Conservation (phyloP, 2,113 vertebrate species). For the Octodon degus region DNA sequence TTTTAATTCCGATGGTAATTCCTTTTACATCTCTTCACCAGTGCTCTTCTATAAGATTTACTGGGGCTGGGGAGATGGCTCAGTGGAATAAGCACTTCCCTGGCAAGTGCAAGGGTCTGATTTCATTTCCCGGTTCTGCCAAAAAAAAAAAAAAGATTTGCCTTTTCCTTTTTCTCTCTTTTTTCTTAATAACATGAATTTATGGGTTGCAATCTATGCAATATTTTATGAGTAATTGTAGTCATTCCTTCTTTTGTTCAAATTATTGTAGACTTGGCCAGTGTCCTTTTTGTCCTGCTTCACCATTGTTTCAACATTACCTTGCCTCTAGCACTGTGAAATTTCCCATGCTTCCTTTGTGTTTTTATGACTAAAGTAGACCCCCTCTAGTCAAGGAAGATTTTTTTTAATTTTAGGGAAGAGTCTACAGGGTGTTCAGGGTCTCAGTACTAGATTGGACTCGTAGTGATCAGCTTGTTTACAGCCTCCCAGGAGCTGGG, state of each 20-base stretch:
- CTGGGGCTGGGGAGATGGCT: too few relatives aligned
- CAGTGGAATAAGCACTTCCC: too few relatives aligned
- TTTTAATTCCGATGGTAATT: neutral
- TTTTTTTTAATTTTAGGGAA: too few relatives aligned
- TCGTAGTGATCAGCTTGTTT: too few relatives aligned
- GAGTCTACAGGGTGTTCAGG: too few relatives aligned
- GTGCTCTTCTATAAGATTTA: neutral
- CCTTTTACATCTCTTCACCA: neutral
- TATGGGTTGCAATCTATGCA: neutral
- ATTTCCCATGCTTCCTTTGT: neutral
- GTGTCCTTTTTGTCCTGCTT: neutral
- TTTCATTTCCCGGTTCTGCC: too few relatives aligned
- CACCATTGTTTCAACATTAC: neutral
- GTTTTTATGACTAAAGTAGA: neutral
- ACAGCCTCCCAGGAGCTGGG: too few relatives aligned
- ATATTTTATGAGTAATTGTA: constrained; percentile 21
- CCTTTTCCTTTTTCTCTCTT: constrained; percentile 3
- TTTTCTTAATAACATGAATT: constrained; percentile 1
- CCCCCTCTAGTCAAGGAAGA: neutral
- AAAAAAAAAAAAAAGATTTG: too few relatives aligned
- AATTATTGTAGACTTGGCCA: neutral
- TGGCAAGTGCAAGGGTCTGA: too few relatives aligned
- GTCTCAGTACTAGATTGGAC: too few relatives aligned
- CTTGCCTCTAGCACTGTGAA: constrained; percentile 10
- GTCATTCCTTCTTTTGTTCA: constrained; percentile 31